Evolutionary conservation across 37 sponge, comb jelly and placozoan genomes (phyloP).

Genomic region (Beroe forskalii): DNA sequence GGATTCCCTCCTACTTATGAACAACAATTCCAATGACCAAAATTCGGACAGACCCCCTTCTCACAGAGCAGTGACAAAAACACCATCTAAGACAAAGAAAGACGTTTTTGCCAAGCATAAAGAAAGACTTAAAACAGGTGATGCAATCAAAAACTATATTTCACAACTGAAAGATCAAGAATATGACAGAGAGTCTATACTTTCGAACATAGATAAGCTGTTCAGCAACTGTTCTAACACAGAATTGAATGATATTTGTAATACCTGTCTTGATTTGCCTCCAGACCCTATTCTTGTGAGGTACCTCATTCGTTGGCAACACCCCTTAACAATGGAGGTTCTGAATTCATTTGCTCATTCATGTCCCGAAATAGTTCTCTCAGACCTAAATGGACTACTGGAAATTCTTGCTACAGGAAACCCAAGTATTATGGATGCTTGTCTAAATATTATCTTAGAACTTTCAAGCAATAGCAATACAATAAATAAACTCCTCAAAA

Average conservation of each 20-base stretch:
- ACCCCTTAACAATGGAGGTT: neutral
- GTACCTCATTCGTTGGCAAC: neutral
- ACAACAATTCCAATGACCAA: neutral
- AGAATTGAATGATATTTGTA: constrained; percentile 32
- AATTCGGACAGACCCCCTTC: neutral
- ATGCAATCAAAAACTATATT: neutral
- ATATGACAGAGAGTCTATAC: neutral
- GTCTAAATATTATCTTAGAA: neutral
- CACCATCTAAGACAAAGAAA: constrained; percentile 31
- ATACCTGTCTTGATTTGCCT: neutral
- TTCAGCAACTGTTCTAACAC: neutral
- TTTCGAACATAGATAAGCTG: neutral
- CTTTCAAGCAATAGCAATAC: neutral
- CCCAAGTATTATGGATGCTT: neutral
- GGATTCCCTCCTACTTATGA: constrained; percentile 9
- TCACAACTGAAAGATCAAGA: constrained; percentile 2
- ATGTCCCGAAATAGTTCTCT: neutral
- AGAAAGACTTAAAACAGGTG: constrained; percentile 9
- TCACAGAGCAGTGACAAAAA: neutral
- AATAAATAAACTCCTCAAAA: neutral
- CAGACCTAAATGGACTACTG: neutral
- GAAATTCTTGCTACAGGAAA: neutral
- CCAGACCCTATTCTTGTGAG: neutral
- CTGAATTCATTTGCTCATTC: neutral
- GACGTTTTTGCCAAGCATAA: constrained; percentile 40